Percentiles rank a stretch among this genome's conserved stretches.
Evolutionary conservation across 1,140 invertebrate genomes (phyloP).

Genomic region (Paracyclopina nana): DNA sequence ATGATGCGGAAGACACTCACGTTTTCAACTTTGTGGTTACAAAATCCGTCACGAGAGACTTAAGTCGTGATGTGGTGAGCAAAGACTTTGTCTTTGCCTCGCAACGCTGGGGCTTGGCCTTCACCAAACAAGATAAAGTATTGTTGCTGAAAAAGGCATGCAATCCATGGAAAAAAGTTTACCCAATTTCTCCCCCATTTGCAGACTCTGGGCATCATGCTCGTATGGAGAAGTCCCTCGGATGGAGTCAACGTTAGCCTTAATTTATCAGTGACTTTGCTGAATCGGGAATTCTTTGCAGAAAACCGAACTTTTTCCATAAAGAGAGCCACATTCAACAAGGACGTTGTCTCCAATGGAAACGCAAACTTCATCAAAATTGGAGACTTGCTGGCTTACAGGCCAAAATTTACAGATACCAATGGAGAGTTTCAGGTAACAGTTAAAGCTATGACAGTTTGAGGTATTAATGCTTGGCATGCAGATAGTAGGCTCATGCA

Average conservation of each 20-base stretch:
- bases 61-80: slow-evolving; percentile 55
- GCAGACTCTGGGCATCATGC: slow-evolving; percentile 42
- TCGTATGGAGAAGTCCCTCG: slow-evolving; percentile 50
- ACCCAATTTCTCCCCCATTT: slow-evolving; percentile 3
- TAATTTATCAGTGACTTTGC: slow-evolving; percentile 60
- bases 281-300: slow-evolving; percentile 66
- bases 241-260: slow-evolving; percentile 52
- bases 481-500: too few relatives aligned
- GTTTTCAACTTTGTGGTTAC: slow-evolving; percentile 67
- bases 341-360: slow-evolving; percentile 50
- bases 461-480: too few relatives aligned
- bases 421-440: slow-evolving; percentile 65
- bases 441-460: too few relatives aligned
- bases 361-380: slow-evolving; percentile 57
- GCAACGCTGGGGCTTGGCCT: slow-evolving; percentile 68
- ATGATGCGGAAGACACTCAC: slow-evolving; percentile 60
- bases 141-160: not conserved
- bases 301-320: slow-evolving; percentile 61
- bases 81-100: slow-evolving; percentile 48
- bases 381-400: slow-evolving; percentile 39
- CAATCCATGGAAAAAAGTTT: not conserved
- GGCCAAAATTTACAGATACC: slow-evolving; percentile 52
- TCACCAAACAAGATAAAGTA: slow-evolving; percentile 53
- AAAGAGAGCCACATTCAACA: slow-evolving; percentile 52
- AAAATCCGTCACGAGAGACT: slow-evolving; percentile 50